Conservation (phyloP, 2,113 vertebrate species). For the Circaetus cinerascens region DNA sequence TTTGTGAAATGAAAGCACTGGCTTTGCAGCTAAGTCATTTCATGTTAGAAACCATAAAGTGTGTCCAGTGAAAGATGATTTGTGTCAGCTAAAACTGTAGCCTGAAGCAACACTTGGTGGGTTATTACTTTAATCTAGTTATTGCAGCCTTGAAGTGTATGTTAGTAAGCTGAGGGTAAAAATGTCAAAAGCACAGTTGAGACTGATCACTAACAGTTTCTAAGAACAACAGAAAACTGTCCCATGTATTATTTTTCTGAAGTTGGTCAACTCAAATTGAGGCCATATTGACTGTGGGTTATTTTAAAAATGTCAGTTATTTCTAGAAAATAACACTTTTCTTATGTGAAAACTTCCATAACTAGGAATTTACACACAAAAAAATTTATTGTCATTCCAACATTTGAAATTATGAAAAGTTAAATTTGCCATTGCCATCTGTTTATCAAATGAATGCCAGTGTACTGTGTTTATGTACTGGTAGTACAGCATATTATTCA, state of each 20-base stretch:
- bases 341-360: background rate
- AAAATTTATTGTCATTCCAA: background rate
- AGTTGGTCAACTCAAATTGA: background rate
- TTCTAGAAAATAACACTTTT: background rate
- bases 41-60: constrained; percentile 47
- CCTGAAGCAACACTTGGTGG: constrained; percentile 64
- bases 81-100: constrained; percentile 67
- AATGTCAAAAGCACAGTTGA: constrained; percentile 54
- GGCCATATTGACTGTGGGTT: background rate
- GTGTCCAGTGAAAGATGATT: constrained; percentile 71
- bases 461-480: background rate
- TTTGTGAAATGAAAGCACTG: constrained; percentile 30
- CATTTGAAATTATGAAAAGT: background rate
- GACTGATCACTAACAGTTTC: constrained; percentile 51
- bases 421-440: background rate
- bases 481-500: background rate
- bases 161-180: constrained; percentile 54
- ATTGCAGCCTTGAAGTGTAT: constrained; percentile 67
- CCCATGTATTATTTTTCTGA: background rate
- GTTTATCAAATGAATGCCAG: background rate
- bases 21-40: constrained; percentile 50
- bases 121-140: constrained; percentile 77
- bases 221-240: background rate
- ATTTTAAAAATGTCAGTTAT: background rate
- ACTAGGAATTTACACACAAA: background rate